Percentiles rank a stretch among this genome's conserved stretches.
Evolutionary conservation across 1,140 invertebrate species (phyloP).

Genomic region (Platyscapa corneri): DNA sequence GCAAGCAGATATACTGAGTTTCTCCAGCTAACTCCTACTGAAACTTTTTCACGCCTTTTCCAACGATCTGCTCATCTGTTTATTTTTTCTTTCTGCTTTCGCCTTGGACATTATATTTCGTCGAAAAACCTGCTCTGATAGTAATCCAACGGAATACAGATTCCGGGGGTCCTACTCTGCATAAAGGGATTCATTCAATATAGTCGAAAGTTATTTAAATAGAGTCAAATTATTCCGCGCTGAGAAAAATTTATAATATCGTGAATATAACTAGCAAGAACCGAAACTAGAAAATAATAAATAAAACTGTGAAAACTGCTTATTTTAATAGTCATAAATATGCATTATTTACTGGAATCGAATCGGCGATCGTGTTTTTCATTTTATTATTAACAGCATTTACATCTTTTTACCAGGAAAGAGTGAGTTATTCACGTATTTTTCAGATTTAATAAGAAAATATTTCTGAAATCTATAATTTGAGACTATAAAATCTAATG

Average conservation of each 20-base stretch:
- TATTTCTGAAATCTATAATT: constrained; percentile 1
- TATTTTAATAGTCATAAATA: background rate
- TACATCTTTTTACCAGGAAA: background rate
- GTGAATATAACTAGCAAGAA: background rate
- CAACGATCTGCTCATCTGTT: background rate
- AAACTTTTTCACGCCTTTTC: background rate
- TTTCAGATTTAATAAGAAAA: background rate
- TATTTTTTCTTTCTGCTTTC: background rate
- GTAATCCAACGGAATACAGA: no score
- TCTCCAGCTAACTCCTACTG: no score
- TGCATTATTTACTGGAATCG: background rate
- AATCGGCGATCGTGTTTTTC: background rate
- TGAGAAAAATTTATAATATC: background rate
- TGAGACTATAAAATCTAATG: background rate
- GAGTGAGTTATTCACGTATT: background rate
- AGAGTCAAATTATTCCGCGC: no score
- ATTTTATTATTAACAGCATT: background rate
- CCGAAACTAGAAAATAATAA: background rate
- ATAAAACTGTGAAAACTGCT: background rate
- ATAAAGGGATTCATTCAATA: no score
- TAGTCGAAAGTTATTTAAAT: no score
- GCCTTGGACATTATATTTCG: background rate
- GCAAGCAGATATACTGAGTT: no score
- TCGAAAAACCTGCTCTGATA: no score
- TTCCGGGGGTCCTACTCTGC: no score